Percentiles rank a stretch among this genome's conserved stretches.
phyloP scores from a whole-genome alignment of 23 tunicate genomes.

The Oikopleura dioica region DNA sequence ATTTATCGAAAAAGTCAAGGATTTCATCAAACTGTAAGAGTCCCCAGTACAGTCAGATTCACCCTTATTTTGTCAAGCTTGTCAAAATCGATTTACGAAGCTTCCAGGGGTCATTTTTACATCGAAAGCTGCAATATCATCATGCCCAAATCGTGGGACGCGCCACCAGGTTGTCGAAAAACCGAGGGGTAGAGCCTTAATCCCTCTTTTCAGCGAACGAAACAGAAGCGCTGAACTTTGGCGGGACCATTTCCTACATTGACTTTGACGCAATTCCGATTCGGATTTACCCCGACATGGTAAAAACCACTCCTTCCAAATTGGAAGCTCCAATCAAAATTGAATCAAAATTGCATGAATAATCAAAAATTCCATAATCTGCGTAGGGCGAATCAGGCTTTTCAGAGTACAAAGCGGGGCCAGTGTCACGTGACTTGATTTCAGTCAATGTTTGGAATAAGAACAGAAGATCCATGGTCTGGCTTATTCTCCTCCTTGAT shows the following conservation, averaged over 20 bases:
- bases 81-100: neutral
- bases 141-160: neutral
- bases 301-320: neutral
- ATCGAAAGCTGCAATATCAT: neutral
- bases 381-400: no score
- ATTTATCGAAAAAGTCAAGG: neutral
- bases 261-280: neutral
- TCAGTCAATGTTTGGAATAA: neutral
- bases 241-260: neutral
- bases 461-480: neutral
- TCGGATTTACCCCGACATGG: constrained; percentile 6
- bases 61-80: no score
- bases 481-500: neutral
- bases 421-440: neutral
- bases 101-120: constrained; percentile 6
- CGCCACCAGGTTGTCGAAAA: no score
- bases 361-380: no score
- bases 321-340: no score
- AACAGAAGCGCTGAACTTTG: neutral
- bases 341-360: no score
- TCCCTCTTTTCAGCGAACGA: no score
- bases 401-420: no score
- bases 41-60: no score
- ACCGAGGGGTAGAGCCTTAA: no score
- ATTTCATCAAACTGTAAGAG: neutral